These are phyloP conservation scores for Macquaria australasica DNA, from an alignment of 2,113 vertebrate genomes.

Conservation along the genomic window DNA sequence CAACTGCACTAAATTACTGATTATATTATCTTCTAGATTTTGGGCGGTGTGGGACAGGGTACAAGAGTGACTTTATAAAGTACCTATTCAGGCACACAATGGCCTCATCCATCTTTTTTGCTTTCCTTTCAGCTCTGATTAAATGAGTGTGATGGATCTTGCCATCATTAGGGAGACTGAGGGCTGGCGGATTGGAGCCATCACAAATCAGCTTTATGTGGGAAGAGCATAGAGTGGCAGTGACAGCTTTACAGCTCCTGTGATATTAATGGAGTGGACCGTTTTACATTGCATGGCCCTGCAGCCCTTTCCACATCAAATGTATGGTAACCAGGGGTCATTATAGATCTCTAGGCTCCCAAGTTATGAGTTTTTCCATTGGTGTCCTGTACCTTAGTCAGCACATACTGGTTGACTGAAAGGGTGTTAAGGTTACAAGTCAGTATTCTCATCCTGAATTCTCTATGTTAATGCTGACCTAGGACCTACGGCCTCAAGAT, in stretches of 20 bases:
- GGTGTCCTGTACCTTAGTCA: conserved; percentile 44
- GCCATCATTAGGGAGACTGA: conserved; percentile 77
- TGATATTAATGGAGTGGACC: conserved; percentile 75
- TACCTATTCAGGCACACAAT: conserved; percentile 69
- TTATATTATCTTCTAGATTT: conserved; percentile 57
- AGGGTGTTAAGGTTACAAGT: conserved; percentile 21
- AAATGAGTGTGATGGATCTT: conserved; percentile 81
- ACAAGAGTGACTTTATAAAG: conserved; percentile 65
- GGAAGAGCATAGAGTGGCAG: conserved; percentile 70
- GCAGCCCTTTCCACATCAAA: conserved; percentile 61
- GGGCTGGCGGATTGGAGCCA: conserved; percentile 65
- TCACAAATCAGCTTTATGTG: conserved; percentile 82
- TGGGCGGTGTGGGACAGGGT: conserved; percentile 17
- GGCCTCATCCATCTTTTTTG: conserved; percentile 74
- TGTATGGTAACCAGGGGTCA: conserved; percentile 63
- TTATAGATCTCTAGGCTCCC: conserved; percentile 50
- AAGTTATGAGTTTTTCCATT: conserved; percentile 40
- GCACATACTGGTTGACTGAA: conserved; percentile 34
- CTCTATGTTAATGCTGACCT: conserved; percentile 49
- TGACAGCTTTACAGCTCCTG: conserved; percentile 78
- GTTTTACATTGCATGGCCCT: conserved; percentile 71
- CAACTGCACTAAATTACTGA: conserved; percentile 37
- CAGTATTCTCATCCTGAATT: conserved; percentile 20
- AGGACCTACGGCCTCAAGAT: conserved; percentile 30
- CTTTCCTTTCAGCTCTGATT: conserved; percentile 81